Evolutionary conservation across 2,113 vertebrate species (phyloP), one percentile per base, ranked within the genome.

Genomic region (Madoqua kirkii): DNA sequence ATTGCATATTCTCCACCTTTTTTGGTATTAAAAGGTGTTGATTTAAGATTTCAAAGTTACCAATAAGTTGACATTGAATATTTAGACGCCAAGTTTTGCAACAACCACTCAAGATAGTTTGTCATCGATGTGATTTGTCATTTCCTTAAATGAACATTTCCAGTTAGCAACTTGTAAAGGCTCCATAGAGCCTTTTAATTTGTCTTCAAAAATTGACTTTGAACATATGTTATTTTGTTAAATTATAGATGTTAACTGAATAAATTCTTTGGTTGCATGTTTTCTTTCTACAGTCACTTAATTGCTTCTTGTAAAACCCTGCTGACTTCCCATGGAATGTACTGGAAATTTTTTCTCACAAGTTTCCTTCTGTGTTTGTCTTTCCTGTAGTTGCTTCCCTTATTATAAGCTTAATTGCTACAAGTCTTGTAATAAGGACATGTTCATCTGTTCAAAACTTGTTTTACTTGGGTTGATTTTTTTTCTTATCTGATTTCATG

Each of bases 241-340:
- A 97, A 97, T 92, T 92, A 81, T 85, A 96, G 21, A 52, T 71
- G 45, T 91, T 95, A 96, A 74, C 62, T 55, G 60, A 91, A 94
- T 85, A 89, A 33, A 89, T 87, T 96, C 45, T 90, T 95, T 84
- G n/a, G 62, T 83, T 92, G 40, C 31, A 83, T 93, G 62, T 87
- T 95, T 97, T 96, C 15, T 97, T 92, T 95, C 74, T 94, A 67
- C 83, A 87, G 23, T 88, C 12, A 64, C 83, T 97, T 96, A 62
- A 96, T 78, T 96, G 50, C 93, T 96, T 97, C 67, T 78, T 93
- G 1, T 94, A 97, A 98, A 96, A 91, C 27, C 29, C 29, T 84
- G 67, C 62, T 93, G 81, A 93, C 86, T 96, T 95, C 93, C 71
- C n/a, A 87, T 54, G 78, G 55, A 96, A 62, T 60, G 45, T 81